Conservation (phyloP, 37 sponge, comb jelly and placozoan species). For the Crambe crambe region DNA sequence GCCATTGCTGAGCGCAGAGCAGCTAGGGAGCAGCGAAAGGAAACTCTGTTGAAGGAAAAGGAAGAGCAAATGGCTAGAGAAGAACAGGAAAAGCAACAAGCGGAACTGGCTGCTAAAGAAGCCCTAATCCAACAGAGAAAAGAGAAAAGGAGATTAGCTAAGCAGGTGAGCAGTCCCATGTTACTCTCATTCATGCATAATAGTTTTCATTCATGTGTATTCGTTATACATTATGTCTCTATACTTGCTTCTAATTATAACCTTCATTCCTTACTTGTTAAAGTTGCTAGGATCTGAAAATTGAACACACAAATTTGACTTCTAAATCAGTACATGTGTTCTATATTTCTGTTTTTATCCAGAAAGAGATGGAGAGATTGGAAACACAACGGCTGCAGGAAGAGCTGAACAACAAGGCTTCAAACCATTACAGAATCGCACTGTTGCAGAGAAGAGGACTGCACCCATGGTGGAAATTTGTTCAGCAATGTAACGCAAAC, state of each 20-base stretch:
- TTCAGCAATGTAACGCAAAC: background rate
- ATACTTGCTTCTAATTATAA: background rate
- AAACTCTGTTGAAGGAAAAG: conserved; percentile 32
- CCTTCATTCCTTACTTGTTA: background rate
- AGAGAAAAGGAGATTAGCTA: conserved; percentile 63
- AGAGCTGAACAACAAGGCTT: conserved; percentile 20
- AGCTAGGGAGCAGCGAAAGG: conserved; percentile 48
- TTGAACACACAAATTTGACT: too few relatives aligned
- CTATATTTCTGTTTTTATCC: background rate
- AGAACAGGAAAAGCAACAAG: conserved; percentile 43
- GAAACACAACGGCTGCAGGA: conserved; percentile 14
- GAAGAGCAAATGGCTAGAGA: conserved; percentile 23
- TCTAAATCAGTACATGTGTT: background rate
- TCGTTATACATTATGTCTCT: too few relatives aligned
- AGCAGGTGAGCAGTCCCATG: conserved; percentile 37
- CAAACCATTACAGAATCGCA: conserved; percentile 13
- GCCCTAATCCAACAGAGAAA: conserved; percentile 26
- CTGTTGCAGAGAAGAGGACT: conserved; percentile 30
- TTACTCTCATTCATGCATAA: too few relatives aligned
- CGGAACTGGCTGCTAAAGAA: conserved; percentile 44
- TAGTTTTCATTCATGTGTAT: too few relatives aligned
- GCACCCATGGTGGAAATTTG: conserved; percentile 48
- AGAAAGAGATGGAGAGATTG: conserved; percentile 50
- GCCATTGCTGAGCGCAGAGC: conserved; percentile 56
- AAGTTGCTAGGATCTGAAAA: too few relatives aligned